phyloP scores from a whole-genome alignment of 2,888 invertebrate species.

The Rhingia campestris region DNA sequence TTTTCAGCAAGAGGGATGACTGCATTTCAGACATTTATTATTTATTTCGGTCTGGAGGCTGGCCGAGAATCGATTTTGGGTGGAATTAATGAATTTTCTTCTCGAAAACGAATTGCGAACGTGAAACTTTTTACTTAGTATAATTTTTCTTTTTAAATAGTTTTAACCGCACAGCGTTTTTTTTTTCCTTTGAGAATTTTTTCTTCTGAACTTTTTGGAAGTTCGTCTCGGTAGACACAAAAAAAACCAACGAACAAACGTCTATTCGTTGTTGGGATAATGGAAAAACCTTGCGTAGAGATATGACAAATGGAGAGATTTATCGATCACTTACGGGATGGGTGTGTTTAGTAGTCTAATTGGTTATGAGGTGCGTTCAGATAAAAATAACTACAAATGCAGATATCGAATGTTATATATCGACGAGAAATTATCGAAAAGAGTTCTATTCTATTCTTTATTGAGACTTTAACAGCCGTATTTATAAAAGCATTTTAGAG shows the following conservation, averaged over 20 bases:
- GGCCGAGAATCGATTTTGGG: conserved; percentile 66
- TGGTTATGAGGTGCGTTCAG: not conserved
- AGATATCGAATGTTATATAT: too few relatives aligned
- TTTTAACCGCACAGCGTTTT: conserved; percentile 48
- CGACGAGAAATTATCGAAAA: too few relatives aligned
- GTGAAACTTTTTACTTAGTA: not conserved
- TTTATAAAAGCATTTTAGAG: too few relatives aligned
- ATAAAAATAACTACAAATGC: not conserved
- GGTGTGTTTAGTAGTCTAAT: conserved; percentile 4
- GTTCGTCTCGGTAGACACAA: conserved; percentile 68
- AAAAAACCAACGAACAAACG: conserved; percentile 67
- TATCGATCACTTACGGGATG: conserved; percentile 42
- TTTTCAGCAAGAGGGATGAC: conserved; percentile 96
- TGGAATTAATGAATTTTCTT: conserved; percentile 52
- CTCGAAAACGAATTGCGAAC: conserved; percentile 14
- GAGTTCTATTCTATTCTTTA: too few relatives aligned
- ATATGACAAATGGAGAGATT: conserved; percentile 59
- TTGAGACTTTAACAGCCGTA: too few relatives aligned
- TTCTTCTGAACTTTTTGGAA: conserved; percentile 52
- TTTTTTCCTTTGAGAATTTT: conserved; percentile 4
- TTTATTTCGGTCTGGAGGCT: conserved; percentile 65
- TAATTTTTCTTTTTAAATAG: conserved; percentile 6
- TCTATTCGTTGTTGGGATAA: conserved; percentile 58
- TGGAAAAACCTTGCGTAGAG: conserved; percentile 57
- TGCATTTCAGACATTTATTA: conserved; percentile 94